Percentiles rank a stretch among this genome's conserved stretches.
phyloP scores from a whole-genome alignment of 64 coral and sea anemone species.

The Porites australiensis region DNA sequence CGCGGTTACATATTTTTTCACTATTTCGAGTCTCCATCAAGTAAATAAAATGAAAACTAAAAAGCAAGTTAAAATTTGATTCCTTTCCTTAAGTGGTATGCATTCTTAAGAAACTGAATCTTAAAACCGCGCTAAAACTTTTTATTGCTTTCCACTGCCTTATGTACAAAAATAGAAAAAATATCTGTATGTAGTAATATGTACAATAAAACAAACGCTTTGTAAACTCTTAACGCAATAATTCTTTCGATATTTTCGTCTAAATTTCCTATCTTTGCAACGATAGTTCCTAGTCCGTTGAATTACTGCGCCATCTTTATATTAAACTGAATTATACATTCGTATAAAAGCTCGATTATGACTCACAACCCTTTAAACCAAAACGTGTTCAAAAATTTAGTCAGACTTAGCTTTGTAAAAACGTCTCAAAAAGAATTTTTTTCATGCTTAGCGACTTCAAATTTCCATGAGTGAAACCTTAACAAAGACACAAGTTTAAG shows the following conservation, averaged over 20 bases:
- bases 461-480: neutral
- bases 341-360: neutral
- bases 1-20: neutral
- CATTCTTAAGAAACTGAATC: conserved; percentile 15
- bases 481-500: neutral
- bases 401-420: neutral
- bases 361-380: neutral
- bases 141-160: neutral
- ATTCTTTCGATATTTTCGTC: neutral
- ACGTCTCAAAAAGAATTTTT: neutral
- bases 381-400: neutral
- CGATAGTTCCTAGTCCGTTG: too few relatives aligned
- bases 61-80: neutral
- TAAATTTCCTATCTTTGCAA: too few relatives aligned
- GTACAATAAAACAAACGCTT: conserved; percentile 64
- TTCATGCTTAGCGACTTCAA: neutral
- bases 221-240: neutral
- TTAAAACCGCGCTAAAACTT: conserved; percentile 4
- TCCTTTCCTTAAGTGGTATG: conserved; percentile 24
- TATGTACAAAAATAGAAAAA: conserved; percentile 90
- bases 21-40: neutral
- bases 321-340: too few relatives aligned
- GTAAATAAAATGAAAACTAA: neutral
- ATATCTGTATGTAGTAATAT: conserved; percentile 2
- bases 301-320: too few relatives aligned